Percentiles rank a stretch among this genome's conserved stretches.
These are phyloP conservation scores for Oceanodroma tethys DNA, from an alignment of 2,113 vertebrate species.

Conservation along the genomic window DNA sequence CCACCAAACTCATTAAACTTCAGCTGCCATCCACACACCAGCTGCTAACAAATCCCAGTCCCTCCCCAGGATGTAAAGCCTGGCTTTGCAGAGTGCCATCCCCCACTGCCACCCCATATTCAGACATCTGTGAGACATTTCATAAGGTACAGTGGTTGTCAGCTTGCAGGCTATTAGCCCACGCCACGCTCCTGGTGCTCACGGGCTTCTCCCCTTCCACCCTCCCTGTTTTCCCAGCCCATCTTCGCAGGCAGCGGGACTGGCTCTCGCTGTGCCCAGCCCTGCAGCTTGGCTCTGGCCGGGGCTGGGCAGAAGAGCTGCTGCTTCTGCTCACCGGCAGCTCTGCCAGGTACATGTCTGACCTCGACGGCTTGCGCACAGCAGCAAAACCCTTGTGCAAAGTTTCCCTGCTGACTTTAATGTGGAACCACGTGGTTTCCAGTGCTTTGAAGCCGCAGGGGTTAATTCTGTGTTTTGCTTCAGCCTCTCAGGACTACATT, in stretches of 20 bases:
- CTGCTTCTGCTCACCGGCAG: background rate
- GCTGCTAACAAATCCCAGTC: background rate
- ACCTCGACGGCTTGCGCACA: fast-evolving
- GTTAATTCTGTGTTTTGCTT: background rate
- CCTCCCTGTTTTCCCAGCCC: background rate
- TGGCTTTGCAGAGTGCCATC: background rate
- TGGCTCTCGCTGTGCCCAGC: background rate
- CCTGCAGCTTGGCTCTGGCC: background rate
- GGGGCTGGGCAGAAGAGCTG: background rate
- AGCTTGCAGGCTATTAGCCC: background rate
- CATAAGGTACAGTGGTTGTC: background rate
- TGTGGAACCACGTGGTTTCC: background rate
- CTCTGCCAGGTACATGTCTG: background rate
- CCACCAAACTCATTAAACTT: background rate
- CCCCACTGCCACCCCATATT: background rate
- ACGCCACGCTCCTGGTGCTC: fast-evolving
- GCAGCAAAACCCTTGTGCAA: background rate
- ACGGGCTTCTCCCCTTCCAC: background rate
- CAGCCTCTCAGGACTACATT: background rate
- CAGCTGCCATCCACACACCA: background rate
- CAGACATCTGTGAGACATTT: background rate
- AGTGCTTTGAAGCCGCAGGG: background rate
- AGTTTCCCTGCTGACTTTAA: background rate
- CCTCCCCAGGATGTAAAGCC: background rate
- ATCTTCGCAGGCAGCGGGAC: background rate